Percentiles rank a stretch among this genome's conserved stretches.
phyloP scores from a whole-genome alignment of 2,113 vertebrate genomes.

The Pholis gunnellus region DNA sequence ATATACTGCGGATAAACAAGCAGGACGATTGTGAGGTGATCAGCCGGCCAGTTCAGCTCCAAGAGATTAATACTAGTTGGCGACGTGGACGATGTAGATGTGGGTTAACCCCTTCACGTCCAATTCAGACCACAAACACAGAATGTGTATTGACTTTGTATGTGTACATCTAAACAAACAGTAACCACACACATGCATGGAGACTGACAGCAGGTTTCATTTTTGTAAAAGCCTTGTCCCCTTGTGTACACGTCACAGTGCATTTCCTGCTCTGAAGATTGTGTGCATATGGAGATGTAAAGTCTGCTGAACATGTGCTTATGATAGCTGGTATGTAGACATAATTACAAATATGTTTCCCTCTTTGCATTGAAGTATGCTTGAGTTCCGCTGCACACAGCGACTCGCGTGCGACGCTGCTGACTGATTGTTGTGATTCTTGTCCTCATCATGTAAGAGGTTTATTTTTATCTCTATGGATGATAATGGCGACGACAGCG shows the following conservation, averaged over 20 bases:
- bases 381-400: background rate
- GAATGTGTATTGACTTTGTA: background rate
- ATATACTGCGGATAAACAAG: background rate
- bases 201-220: background rate
- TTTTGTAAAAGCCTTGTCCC: background rate
- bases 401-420: background rate
- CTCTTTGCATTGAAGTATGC: background rate
- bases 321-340: background rate
- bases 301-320: background rate
- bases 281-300: background rate
- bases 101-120: background rate
- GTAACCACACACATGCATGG: background rate
- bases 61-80: constrained; percentile 3
- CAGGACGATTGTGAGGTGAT: constrained; percentile 34
- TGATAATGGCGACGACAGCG: constrained; percentile 19
- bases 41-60: constrained; percentile 1
- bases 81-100: constrained; percentile 1
- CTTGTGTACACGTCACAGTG: background rate
- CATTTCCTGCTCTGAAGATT: background rate
- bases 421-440: constrained; percentile 1
- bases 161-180: background rate
- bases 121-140: background rate
- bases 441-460: constrained; percentile 15
- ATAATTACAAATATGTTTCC: background rate
- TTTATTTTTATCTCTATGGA: constrained; percentile 46